phyloP scores from a whole-genome alignment of 2,113 vertebrate genomes.

The Picathartes gymnocephalus region DNA sequence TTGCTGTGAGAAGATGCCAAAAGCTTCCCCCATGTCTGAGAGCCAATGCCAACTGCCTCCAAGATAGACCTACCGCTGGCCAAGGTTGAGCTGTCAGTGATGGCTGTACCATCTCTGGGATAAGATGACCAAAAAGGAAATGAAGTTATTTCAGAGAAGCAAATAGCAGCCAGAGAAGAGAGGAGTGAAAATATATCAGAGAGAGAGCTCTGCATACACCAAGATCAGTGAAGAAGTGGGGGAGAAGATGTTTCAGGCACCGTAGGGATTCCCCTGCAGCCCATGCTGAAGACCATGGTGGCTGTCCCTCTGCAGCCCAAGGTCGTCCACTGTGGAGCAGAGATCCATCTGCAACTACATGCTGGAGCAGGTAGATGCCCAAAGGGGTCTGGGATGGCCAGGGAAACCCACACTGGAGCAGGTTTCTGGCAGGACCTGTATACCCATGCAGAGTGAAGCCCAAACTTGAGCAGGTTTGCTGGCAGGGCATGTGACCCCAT shows the following conservation, averaged over 20 bases:
- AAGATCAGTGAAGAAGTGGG: neutral
- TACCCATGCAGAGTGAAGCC: neutral
- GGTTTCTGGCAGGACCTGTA: neutral
- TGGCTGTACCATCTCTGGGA: neutral
- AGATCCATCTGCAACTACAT: neutral
- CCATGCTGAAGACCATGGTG: neutral
- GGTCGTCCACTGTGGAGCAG: neutral
- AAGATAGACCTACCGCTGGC: accelerated
- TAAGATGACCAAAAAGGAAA: neutral
- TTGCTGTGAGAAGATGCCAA: neutral
- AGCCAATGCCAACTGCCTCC: neutral
- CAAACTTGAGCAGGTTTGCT: neutral
- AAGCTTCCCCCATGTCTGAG: neutral
- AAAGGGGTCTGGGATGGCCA: neutral
- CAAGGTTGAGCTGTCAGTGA: neutral
- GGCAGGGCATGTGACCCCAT: neutral
- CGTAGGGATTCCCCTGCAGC: neutral
- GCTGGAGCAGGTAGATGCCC: neutral
- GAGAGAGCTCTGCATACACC: neutral
- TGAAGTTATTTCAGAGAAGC: neutral
- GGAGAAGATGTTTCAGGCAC: neutral
- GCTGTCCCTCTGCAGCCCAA: neutral
- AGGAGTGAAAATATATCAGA: neutral
- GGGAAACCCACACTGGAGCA: neutral
- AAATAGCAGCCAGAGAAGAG: neutral